Conservation (phyloP, 2,113 vertebrate species). For the Heptranchias perlo region DNA sequence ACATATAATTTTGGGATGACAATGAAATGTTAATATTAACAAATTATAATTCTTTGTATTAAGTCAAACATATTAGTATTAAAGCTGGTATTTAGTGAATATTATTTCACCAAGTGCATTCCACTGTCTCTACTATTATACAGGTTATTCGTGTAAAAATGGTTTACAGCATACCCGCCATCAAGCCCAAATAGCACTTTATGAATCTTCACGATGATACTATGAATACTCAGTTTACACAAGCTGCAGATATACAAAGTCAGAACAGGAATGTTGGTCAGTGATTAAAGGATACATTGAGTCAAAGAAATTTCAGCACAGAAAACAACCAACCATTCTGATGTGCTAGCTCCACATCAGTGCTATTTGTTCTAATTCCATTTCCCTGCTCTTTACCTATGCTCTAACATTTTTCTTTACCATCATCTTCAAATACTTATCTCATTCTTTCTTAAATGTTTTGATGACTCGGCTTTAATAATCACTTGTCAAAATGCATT, state of each 20-base stretch:
- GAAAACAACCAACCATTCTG: neutral
- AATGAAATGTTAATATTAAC: neutral
- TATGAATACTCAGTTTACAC: neutral
- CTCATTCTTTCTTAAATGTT: neutral
- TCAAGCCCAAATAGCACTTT: neutral
- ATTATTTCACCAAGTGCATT: neutral
- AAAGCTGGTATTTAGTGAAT: neutral
- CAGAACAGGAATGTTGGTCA: neutral
- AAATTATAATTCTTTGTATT: neutral
- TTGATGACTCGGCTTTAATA: neutral
- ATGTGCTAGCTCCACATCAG: neutral
- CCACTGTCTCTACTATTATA: neutral
- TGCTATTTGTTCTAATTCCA: neutral
- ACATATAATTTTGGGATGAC: neutral
- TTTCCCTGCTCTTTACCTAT: neutral
- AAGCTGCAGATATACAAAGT: neutral
- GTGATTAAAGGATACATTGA: neutral
- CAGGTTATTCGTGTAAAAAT: neutral
- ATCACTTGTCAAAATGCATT: neutral
- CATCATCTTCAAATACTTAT: neutral
- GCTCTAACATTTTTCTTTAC: neutral
- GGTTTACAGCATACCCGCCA: neutral
- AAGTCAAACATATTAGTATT: neutral
- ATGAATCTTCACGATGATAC: neutral
- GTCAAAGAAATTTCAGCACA: neutral